phyloP scores from a whole-genome alignment of 2,797 vertebrate species.

The Cetoscarus ocellatus region DNA sequence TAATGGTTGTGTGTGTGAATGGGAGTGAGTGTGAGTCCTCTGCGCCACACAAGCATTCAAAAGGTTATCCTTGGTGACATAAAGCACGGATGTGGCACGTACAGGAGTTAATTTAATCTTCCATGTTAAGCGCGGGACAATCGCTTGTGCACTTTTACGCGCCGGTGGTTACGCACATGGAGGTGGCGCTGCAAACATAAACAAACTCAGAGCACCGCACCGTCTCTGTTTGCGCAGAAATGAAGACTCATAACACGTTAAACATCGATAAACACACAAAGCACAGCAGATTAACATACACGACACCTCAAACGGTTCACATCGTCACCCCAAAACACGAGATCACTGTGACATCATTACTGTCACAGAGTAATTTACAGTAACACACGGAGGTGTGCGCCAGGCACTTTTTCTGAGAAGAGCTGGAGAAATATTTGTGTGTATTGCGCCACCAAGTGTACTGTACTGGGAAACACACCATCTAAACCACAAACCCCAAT shows the following conservation, averaged over 20 bases:
- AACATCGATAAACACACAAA: not conserved
- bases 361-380: not conserved
- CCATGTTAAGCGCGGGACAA: too few relatives aligned
- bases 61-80: slow-evolving; percentile 25
- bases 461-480: not conserved
- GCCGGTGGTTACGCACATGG: not conserved
- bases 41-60: slow-evolving; percentile 21
- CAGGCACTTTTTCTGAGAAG: too few relatives aligned
- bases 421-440: not conserved
- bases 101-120: not conserved
- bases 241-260: not conserved
- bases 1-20: not conserved
- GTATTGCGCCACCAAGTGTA: slow-evolving; percentile 15
- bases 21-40: slow-evolving; percentile 2
- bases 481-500: too few relatives aligned
- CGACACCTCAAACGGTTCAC: not conserved
- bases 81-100: slow-evolving; percentile 18
- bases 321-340: not conserved
- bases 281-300: not conserved
- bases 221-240: not conserved
- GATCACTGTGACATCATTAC: not conserved
- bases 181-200: too few relatives aligned
- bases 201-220: not conserved
- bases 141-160: not conserved
- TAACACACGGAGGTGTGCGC: not conserved